A percentile compares a stretch with the other conserved stretches of the same genome.
Evolutionary conservation across 2,113 vertebrate genomes (phyloP).

Genomic region (Verasper variegatus): DNA sequence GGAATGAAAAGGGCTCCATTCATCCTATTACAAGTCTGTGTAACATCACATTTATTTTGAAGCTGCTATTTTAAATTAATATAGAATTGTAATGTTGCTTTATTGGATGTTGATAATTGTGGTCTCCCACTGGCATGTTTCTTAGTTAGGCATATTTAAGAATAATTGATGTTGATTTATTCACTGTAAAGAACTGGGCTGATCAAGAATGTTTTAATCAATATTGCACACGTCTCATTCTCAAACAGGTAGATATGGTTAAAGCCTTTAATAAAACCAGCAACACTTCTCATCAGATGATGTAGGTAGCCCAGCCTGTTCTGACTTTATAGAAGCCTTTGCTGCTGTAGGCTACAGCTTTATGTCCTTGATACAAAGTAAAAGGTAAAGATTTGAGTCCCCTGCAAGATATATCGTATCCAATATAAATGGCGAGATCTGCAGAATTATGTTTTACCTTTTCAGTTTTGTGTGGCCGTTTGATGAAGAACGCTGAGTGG

Average conservation of each 20-base stretch:
- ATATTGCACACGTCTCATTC: background rate
- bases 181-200: background rate
- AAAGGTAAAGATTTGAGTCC: background rate
- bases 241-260: slow-evolving; percentile 7
- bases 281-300: background rate
- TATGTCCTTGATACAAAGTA: background rate
- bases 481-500: background rate
- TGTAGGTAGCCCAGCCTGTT: background rate
- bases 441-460: background rate
- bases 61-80: background rate
- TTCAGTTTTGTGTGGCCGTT: background rate
- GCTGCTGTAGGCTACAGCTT: background rate
- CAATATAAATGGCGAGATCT: background rate
- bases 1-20: too few species aligned
- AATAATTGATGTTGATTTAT: slow-evolving; percentile 30
- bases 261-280: background rate
- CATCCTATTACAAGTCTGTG: too few species aligned
- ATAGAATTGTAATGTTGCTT: too few species aligned
- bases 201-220: background rate
- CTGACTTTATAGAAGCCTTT: background rate
- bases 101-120: too few species aligned
- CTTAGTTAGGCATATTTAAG: slow-evolving; percentile 6
- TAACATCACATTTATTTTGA: background rate
- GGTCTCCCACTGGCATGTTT: background rate
- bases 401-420: background rate